These are phyloP conservation scores for Scaptomyza pallida DNA, from an alignment of 1,140 invertebrate species.

Conservation along the genomic window DNA sequence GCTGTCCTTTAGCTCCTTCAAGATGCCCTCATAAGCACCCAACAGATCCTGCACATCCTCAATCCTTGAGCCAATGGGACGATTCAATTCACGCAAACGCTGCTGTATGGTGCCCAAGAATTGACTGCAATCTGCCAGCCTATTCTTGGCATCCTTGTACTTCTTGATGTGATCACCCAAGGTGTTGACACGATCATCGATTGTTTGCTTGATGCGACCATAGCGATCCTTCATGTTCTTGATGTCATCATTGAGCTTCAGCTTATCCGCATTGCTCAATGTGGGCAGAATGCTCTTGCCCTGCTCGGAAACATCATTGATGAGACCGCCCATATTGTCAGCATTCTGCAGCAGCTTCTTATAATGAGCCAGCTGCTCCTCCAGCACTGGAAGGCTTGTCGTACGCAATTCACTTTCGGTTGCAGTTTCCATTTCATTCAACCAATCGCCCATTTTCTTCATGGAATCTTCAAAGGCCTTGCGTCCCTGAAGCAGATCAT, in stretches of 20 bases:
- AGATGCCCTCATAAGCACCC: constrained; percentile 90
- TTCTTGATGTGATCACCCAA: constrained; percentile 91
- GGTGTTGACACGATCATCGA: constrained; percentile 89
- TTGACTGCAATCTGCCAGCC: constrained; percentile 91
- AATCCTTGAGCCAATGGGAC: constrained; percentile 92
- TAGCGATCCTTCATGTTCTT: constrained; percentile 91
- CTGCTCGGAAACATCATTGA: constrained; percentile 90
- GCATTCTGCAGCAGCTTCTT: constrained; percentile 91
- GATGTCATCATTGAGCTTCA: constrained; percentile 91
- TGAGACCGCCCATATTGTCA: constrained; percentile 88
- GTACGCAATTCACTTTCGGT: constrained; percentile 91
- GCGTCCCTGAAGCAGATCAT: constrained; percentile 90
- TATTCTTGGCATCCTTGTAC: constrained; percentile 90
- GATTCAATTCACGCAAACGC: constrained; percentile 92
- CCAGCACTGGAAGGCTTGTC: constrained; percentile 90
- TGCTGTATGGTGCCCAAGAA: constrained; percentile 92
- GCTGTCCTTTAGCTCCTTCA: constrained; percentile 91
- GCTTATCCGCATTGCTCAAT: constrained; percentile 93
- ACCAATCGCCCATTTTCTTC: constrained; percentile 92
- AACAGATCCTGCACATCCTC: constrained; percentile 93
- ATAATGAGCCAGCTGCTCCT: constrained; percentile 94
- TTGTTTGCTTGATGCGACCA: constrained; percentile 88
- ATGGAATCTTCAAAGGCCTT: constrained; percentile 92
- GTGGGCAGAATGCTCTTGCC: constrained; percentile 91
- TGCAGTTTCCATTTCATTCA: constrained; percentile 94